A percentile compares a stretch with the other conserved stretches of the same genome.
These are phyloP conservation scores for Semotilus atromaculatus DNA, from an alignment of 2,797 vertebrate genomes.

Conservation along the genomic window DNA sequence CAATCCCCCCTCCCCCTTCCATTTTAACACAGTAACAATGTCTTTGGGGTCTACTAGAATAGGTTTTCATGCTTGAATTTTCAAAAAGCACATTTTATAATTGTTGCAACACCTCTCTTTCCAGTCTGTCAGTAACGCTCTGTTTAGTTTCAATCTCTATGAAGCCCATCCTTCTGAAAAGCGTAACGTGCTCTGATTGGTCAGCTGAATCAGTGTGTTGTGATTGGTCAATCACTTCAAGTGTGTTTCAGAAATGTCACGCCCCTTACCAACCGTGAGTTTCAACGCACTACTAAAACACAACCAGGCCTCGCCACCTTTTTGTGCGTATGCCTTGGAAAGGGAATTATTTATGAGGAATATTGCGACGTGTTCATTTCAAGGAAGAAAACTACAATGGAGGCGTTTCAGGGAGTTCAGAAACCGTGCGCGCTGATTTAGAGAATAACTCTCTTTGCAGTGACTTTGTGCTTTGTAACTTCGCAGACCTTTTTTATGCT, in stretches of 20 bases:
- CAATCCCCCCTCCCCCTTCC: not conserved
- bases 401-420: not conserved
- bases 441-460: not conserved
- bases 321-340: not conserved
- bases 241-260: not conserved
- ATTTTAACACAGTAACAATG: too few relatives aligned
- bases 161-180: not conserved
- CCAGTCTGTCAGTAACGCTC: not conserved
- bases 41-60: not conserved
- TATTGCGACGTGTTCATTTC: not conserved
- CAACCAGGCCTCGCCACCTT: too few relatives aligned
- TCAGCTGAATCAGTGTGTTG: not conserved
- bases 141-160: not conserved
- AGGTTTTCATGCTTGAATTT: not conserved
- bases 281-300: not conserved
- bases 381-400: not conserved
- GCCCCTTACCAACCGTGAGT: not conserved
- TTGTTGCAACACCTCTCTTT: not conserved
- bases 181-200: not conserved
- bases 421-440: not conserved
- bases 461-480: not conserved
- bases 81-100: not conserved
- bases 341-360: not conserved
- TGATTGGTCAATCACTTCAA: not conserved
- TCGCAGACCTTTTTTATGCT: not conserved